phyloP scores from a whole-genome alignment of 2,888 invertebrate genomes.

The Abrostola tripartita region DNA sequence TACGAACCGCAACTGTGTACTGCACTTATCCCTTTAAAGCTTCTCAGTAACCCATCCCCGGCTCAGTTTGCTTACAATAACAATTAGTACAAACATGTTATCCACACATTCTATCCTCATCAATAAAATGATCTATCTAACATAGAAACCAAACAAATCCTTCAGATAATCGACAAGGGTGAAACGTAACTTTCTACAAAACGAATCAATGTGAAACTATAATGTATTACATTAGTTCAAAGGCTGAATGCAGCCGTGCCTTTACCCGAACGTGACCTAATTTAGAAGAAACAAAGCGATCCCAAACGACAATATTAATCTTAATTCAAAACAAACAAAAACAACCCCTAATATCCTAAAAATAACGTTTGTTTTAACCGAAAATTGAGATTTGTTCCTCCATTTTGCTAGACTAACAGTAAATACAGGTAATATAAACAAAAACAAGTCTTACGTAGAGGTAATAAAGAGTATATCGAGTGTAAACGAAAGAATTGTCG shows the following conservation, averaged over 20 bases:
- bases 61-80: not conserved
- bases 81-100: not conserved
- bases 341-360: slow-evolving; percentile 52
- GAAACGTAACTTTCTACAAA: slow-evolving; percentile 52
- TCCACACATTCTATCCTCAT: slow-evolving; percentile 1
- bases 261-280: slow-evolving; percentile 79
- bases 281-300: slow-evolving; percentile 81
- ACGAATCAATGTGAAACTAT: slow-evolving; percentile 63
- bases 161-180: slow-evolving; percentile 29
- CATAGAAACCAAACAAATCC: slow-evolving; percentile 30
- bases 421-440: slow-evolving; percentile 50
- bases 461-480: slow-evolving; percentile 48
- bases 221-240: slow-evolving; percentile 71
- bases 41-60: not conserved
- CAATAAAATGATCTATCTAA: slow-evolving; percentile 13
- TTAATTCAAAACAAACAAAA: slow-evolving; percentile 58
- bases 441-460: slow-evolving; percentile 57
- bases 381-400: slow-evolving; percentile 62
- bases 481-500: slow-evolving; percentile 36
- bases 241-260: slow-evolving; percentile 70
- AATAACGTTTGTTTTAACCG: slow-evolving; percentile 58
- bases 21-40: not conserved
- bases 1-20: not conserved
- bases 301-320: slow-evolving; percentile 58
- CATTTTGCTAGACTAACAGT: slow-evolving; percentile 58